Evolutionary conservation across 2,113 vertebrate species (phyloP), one percentile per base, ranked within the genome.

Genomic region (Hepsetus odoe): DNA sequence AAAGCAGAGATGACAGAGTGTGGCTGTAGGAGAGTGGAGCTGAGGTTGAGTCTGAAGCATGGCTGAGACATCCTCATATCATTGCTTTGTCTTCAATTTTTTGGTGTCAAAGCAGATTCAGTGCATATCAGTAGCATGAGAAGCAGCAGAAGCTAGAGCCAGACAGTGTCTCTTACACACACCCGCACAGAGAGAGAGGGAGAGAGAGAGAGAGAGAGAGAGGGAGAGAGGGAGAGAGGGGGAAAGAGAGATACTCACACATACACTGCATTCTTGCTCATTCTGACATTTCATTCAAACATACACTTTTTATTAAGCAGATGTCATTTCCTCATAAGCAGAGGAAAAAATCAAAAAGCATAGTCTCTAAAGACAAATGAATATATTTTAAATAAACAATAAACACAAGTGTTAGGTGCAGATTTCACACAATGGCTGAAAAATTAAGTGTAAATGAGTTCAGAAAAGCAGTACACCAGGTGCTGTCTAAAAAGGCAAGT

Each of bases 151-250:
- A 58, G 0, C 1, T 56, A 24, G 53, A 28, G 40, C n/a, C 22
- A 72, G 22, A 66, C 30, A 66, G 32, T 32, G 30, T n/a, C 65
- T 18, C 20, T 35, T 30, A 74, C 51, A 66, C 35, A 65, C 44
- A 38, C 16, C 59, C 87, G 86, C 59, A 40, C 95, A 97, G 91
- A 91, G 85, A 70, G 86, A 95, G 65, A 94, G 95, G 84, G 40
- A 14, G 11, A 12, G 8, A 28, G 7, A 78, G 2, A 20, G 3
- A 51, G 82, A 51, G 16, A 33, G 42, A 33, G 28, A 46, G 35
- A 61, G 13, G 67, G 5, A 12, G 12, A 42, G 82, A 82, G 55
- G 76, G 62, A 46, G 83, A 46, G n/a, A 30, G 55, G 11, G 33
- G 11, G 33, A 61, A 13, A 67, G 5, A 12, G 12, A 42, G 80